phyloP scores from a whole-genome alignment of 2,888 invertebrate species.

The Hesperia comma region DNA sequence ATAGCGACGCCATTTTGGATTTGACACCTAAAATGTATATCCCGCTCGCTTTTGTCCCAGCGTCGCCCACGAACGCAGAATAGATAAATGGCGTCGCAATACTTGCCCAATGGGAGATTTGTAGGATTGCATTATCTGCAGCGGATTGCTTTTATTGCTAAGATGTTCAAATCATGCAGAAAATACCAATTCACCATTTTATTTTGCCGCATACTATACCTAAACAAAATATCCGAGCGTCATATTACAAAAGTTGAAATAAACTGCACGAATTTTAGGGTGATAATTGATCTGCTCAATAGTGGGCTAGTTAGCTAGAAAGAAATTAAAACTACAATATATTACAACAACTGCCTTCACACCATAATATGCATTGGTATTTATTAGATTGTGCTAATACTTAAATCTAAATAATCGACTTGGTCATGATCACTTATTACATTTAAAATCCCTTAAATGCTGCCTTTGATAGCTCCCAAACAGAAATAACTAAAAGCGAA shows the following conservation, averaged over 20 bases:
- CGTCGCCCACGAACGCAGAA: conserved; percentile 27
- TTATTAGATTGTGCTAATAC: too few species aligned
- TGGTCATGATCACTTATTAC: too few species aligned
- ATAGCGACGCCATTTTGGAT: conserved; percentile 46
- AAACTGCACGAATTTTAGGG: too few species aligned
- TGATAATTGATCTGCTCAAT: too few species aligned
- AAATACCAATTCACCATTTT: not conserved
- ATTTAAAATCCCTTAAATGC: conserved; percentile 2
- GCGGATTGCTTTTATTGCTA: not conserved
- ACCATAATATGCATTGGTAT: too few species aligned
- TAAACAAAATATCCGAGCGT: too few species aligned
- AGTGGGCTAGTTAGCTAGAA: too few species aligned
- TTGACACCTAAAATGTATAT: conserved; percentile 42
- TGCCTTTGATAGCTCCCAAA: conserved; percentile 18
- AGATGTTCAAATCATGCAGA: not conserved
- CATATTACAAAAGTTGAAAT: too few species aligned
- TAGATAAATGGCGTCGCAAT: conserved; percentile 31
- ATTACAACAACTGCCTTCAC: too few species aligned
- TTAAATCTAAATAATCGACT: too few species aligned
- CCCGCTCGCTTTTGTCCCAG: conserved; percentile 31
- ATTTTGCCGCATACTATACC: too few species aligned
- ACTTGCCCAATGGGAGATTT: conserved; percentile 14
- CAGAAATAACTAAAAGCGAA: conserved; percentile 11
- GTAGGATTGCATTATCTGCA: not conserved
- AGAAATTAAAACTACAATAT: too few species aligned